These are phyloP conservation scores for Gobius niger DNA, from an alignment of 2,113 vertebrate genomes.

Conservation along the genomic window DNA sequence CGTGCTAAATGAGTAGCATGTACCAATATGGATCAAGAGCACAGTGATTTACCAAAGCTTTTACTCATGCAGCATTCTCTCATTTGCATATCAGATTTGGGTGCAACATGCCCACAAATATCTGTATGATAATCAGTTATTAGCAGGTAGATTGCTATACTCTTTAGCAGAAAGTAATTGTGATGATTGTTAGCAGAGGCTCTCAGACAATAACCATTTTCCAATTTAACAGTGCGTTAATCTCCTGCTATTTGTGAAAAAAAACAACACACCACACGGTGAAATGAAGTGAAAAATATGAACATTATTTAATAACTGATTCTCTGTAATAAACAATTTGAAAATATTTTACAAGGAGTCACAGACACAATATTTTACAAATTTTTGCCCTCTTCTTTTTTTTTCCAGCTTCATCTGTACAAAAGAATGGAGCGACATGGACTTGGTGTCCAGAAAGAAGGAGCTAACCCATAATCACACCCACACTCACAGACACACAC, in stretches of 20 bases:
- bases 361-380: slow-evolving; percentile 99
- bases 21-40: too few species aligned
- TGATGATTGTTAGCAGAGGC: background rate
- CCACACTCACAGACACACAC: slow-evolving; percentile 49
- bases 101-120: too few species aligned
- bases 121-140: too few species aligned
- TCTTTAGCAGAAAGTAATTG: background rate
- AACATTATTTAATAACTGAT: slow-evolving; percentile 99
- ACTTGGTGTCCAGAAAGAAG: slow-evolving; percentile 73
- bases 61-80: background rate
- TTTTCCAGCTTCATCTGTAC: slow-evolving; percentile 87
- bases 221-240: slow-evolving; percentile 1
- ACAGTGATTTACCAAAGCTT: too few species aligned
- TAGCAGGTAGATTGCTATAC: background rate
- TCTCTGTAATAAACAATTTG: slow-evolving; percentile 99
- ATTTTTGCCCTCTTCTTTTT: slow-evolving; percentile 83
- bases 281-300: slow-evolving; percentile 99
- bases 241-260: slow-evolving; percentile 18
- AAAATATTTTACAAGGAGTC: slow-evolving; percentile 99
- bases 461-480: slow-evolving; percentile 71
- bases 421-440: slow-evolving; percentile 87
- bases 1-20: too few species aligned
- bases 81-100: too few species aligned
- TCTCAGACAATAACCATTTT: slow-evolving; percentile 4
- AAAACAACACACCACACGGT: slow-evolving; percentile 49